phyloP scores from a whole-genome alignment of 2,113 vertebrate genomes.

The Macrotis lagotis region DNA sequence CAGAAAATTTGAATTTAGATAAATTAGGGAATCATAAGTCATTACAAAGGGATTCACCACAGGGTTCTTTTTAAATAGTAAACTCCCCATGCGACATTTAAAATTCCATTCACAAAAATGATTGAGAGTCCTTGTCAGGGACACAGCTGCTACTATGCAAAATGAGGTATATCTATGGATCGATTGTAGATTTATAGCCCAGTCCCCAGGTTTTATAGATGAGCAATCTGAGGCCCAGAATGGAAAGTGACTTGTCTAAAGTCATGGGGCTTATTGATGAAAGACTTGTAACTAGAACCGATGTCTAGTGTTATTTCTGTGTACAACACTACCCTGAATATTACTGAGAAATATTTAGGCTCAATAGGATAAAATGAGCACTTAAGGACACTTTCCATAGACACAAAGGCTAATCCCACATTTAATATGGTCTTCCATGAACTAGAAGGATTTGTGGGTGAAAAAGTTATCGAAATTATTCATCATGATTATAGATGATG shows the following conservation, averaged over 20 bases:
- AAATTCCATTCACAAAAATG: background rate
- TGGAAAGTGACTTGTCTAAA: background rate
- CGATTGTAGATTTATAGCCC: background rate
- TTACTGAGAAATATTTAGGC: constrained; percentile 58
- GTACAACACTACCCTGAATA: constrained; percentile 46
- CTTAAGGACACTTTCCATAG: too few relatives aligned
- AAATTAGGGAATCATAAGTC: background rate
- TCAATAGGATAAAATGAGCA: too few relatives aligned
- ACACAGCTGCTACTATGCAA: background rate
- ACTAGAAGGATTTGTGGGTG: background rate
- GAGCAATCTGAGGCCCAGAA: background rate
- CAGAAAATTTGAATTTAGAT: background rate
- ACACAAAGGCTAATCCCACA: too few relatives aligned
- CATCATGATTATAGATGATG: background rate
- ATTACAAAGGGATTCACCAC: background rate
- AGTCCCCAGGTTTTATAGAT: constrained; percentile 27
- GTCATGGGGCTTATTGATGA: constrained; percentile 12
- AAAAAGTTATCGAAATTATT: background rate
- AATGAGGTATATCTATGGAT: background rate
- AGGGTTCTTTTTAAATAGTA: background rate
- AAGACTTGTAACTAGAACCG: constrained; percentile 34
- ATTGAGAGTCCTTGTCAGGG: background rate
- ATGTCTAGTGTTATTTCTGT: constrained; percentile 58
- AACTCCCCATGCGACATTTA: background rate
- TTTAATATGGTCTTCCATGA: background rate